phyloP scores from a whole-genome alignment of 2,888 invertebrate genomes.

The Andrena dorsata region DNA sequence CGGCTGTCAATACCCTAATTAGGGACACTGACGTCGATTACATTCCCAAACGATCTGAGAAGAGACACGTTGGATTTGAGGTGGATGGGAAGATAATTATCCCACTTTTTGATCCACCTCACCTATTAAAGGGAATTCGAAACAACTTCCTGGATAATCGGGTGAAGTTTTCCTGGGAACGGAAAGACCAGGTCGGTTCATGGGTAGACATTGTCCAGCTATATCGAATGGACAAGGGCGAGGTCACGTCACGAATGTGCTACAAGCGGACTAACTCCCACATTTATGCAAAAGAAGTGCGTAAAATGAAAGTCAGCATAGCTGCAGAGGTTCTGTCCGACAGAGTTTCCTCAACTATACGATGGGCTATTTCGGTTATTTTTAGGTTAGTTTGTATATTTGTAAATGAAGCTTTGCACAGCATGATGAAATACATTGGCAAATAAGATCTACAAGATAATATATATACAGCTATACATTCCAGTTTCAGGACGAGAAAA shows the following conservation, averaged over 20 bases:
- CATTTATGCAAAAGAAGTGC: not conserved
- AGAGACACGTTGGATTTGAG: not conserved
- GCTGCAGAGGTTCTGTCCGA: not conserved
- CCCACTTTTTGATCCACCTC: conserved; percentile 2
- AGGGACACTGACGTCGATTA: not conserved
- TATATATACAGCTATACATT: too few species aligned
- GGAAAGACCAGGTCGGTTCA: too few species aligned
- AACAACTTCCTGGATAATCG: not conserved
- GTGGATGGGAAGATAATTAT: not conserved
- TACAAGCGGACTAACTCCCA: not conserved
- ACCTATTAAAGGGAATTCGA: not conserved
- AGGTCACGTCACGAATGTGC: not conserved
- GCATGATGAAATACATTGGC: too few species aligned
- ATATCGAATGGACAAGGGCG: not conserved
- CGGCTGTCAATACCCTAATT: not conserved
- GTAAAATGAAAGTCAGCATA: not conserved
- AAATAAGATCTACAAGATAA: too few species aligned
- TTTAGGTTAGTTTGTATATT: not conserved
- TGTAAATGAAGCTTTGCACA: not conserved
- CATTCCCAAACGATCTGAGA: not conserved
- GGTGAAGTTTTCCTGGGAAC: too few species aligned
- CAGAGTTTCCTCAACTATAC: not conserved
- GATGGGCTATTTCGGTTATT: not conserved
- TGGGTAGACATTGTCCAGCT: not conserved
- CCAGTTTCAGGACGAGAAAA: too few species aligned